Evolutionary conservation across 2,113 vertebrate genomes (phyloP).

Genomic region (Hyla sarda): DNA sequence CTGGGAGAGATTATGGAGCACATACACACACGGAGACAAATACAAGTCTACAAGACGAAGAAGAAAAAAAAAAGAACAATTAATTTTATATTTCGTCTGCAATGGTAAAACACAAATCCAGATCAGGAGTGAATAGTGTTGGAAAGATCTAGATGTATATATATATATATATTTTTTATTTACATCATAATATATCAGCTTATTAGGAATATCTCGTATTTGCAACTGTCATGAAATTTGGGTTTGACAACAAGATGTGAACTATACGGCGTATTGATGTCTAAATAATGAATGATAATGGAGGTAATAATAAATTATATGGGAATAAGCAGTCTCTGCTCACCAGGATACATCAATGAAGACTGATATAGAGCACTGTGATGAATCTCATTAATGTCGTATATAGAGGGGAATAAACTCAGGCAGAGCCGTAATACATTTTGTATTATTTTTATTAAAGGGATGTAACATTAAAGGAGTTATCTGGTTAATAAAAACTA

Average conservation of each 20-base stretch:
- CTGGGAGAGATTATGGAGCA: slow-evolving; percentile 68
- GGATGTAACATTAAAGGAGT: too few species aligned
- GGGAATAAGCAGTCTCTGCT: not conserved
- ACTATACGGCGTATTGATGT: not conserved
- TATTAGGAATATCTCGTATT: not conserved
- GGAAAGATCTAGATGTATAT: not conserved
- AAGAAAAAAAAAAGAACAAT: not conserved
- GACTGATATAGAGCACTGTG: too few species aligned
- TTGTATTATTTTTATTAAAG: too few species aligned
- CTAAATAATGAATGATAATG: not conserved
- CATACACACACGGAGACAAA: slow-evolving; percentile 53
- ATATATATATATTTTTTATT: not conserved
- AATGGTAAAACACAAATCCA: not conserved
- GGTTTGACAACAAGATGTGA: not conserved
- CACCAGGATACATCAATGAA: not conserved
- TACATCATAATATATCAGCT: not conserved
- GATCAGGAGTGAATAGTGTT: not conserved
- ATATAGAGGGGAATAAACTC: not conserved
- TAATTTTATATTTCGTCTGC: not conserved
- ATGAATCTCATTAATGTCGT: not conserved
- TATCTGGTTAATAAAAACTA: too few species aligned
- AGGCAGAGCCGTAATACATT: not conserved
- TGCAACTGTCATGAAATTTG: not conserved
- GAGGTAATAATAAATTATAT: not conserved
- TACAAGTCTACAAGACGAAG: not conserved